A percentile compares a stretch with the other conserved stretches of the same genome.
phyloP scores from a whole-genome alignment of 2,797 vertebrate species.

The Sphaeramia orbicularis region DNA sequence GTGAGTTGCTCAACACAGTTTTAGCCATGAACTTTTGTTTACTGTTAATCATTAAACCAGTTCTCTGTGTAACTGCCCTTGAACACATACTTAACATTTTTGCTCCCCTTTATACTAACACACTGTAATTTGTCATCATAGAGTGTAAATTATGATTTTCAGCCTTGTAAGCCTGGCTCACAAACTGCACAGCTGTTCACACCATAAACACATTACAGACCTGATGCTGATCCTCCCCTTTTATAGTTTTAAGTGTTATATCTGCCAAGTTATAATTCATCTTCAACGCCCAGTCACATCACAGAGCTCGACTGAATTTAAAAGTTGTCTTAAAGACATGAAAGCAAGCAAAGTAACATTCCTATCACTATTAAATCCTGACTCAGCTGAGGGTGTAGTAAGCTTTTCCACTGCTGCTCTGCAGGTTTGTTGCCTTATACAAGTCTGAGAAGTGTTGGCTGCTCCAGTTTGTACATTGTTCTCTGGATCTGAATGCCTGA shows the following conservation, averaged over 20 bases:
- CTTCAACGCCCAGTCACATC: slow-evolving; percentile 29
- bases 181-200: slow-evolving; percentile 24
- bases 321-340: slow-evolving; percentile 16
- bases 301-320: slow-evolving; percentile 20
- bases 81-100: slow-evolving; percentile 62
- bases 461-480: slow-evolving; percentile 16
- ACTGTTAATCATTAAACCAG: slow-evolving; percentile 78
- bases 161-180: slow-evolving; percentile 7
- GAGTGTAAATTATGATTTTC: slow-evolving; percentile 12
- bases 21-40: slow-evolving; percentile 67
- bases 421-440: slow-evolving; percentile 43
- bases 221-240: slow-evolving; percentile 9
- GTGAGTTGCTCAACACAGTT: slow-evolving; percentile 62
- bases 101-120: background rate
- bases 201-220: slow-evolving; percentile 16
- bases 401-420: slow-evolving; percentile 29
- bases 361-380: slow-evolving; percentile 66
- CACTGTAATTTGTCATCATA: slow-evolving; percentile 16
- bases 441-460: slow-evolving; percentile 53
- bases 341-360: slow-evolving; percentile 82
- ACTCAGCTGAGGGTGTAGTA: slow-evolving; percentile 69
- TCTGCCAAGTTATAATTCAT: background rate
- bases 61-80: slow-evolving; percentile 45
- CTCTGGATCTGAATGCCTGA: slow-evolving; percentile 1
- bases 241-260: slow-evolving; percentile 10